phyloP scores from a whole-genome alignment of 2,113 vertebrate genomes.

The Physeter macrocephalus region DNA sequence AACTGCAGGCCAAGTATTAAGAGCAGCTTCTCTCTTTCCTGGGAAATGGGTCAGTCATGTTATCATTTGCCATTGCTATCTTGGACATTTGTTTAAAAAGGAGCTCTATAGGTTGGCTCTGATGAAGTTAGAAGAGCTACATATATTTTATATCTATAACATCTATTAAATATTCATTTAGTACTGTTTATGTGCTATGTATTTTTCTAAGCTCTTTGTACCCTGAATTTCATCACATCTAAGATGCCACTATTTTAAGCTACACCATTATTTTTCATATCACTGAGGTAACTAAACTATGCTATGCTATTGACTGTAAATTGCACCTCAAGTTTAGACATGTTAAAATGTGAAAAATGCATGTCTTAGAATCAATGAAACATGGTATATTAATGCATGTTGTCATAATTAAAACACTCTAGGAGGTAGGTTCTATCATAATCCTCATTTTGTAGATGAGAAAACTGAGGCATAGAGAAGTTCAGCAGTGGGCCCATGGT shows the following conservation, averaged over 20 bases:
- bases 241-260: background rate
- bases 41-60: too few relatives aligned
- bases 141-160: background rate
- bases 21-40: too few relatives aligned
- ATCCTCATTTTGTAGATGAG: background rate
- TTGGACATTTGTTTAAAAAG: too few relatives aligned
- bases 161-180: background rate
- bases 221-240: background rate
- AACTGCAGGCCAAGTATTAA: too few relatives aligned
- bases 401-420: background rate
- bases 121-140: too few relatives aligned
- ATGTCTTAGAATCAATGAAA: background rate
- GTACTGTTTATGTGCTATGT: background rate
- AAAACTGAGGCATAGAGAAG: background rate
- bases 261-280: background rate
- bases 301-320: background rate
- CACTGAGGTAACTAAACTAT: background rate
- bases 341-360: background rate
- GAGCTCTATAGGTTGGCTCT: too few relatives aligned
- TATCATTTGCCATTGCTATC: too few relatives aligned
- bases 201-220: background rate
- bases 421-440: background rate
- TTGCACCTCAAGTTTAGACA: background rate
- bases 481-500: background rate
- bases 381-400: background rate